Percentiles rank a stretch among this genome's conserved stretches.
Evolutionary conservation across 2,888 invertebrate species (phyloP).

Genomic region (Pycnomerus fuliginosus): DNA sequence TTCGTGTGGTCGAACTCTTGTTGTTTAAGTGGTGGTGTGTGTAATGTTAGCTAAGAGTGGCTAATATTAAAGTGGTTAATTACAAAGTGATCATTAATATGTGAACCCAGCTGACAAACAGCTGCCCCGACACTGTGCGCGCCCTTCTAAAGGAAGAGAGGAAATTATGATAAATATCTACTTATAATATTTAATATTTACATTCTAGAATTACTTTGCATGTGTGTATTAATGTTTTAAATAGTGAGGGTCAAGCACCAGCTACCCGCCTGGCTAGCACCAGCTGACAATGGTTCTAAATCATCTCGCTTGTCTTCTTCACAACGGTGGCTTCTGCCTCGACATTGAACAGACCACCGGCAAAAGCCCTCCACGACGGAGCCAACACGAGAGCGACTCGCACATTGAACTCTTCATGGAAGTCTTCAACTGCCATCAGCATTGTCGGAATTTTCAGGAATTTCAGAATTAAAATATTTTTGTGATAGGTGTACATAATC

Average conservation of each 20-base stretch:
- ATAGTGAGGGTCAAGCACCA: constrained; percentile 23
- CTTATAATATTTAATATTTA: constrained; percentile 50
- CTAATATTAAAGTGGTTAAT: constrained; percentile 50
- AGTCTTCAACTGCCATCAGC: background rate
- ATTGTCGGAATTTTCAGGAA: too few relatives aligned
- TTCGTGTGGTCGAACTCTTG: too few relatives aligned
- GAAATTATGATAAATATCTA: constrained; percentile 53
- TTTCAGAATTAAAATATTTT: constrained; percentile 8
- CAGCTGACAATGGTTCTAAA: constrained; percentile 23
- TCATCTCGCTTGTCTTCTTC: constrained; percentile 18
- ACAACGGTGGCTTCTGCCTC: constrained; percentile 14
- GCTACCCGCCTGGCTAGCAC: constrained; percentile 17
- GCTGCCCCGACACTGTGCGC: constrained; percentile 51
- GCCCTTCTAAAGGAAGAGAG: constrained; percentile 52
- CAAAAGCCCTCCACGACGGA: background rate
- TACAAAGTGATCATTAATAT: constrained; percentile 54
- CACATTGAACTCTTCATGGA: too few relatives aligned
- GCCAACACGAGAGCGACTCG: too few relatives aligned
- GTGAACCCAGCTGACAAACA: constrained; percentile 51
- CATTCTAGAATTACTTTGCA: constrained; percentile 46
- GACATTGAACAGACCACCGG: constrained; percentile 14
- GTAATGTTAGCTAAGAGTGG: constrained; percentile 35
- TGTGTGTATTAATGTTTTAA: constrained; percentile 28
- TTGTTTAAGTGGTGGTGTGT: constrained; percentile 41
- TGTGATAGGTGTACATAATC: background rate